Percentiles rank a stretch among this genome's conserved stretches.
Conservation (phyloP, 2,888 invertebrate species). For the Dryobotodes eremita region DNA sequence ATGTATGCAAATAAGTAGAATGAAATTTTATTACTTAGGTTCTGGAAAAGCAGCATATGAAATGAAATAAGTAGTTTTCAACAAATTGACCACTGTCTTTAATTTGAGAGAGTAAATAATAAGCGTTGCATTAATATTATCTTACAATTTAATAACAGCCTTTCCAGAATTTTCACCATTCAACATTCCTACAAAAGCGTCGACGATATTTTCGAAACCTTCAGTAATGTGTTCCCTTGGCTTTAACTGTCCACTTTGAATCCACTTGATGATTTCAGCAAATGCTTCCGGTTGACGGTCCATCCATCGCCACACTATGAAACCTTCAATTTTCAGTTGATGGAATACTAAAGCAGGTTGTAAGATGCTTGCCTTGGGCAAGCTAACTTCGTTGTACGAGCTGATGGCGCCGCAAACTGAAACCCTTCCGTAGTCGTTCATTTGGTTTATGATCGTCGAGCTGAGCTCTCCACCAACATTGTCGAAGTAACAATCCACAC, state of each 20-base stretch:
- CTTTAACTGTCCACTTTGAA: background rate
- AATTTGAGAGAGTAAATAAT: background rate
- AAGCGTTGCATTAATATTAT: background rate
- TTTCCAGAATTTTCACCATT: background rate
- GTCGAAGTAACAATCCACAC: background rate
- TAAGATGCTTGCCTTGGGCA: background rate
- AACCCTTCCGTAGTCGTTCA: conserved; percentile 91
- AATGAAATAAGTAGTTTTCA: too few relatives aligned
- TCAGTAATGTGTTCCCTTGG: background rate
- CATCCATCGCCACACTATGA: background rate
- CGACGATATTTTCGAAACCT: background rate
- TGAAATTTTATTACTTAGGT: too few relatives aligned
- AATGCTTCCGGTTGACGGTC: background rate
- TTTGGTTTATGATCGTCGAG: conserved; percentile 89
- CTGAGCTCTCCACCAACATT: conserved; percentile 93
- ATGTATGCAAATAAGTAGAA: too few relatives aligned
- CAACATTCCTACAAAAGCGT: background rate
- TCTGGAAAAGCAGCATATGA: too few relatives aligned
- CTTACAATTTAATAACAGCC: background rate
- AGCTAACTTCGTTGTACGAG: background rate
- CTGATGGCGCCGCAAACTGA: conserved; percentile 76
- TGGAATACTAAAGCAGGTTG: background rate
- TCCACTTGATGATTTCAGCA: background rate
- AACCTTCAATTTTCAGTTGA: background rate
- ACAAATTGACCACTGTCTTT: too few relatives aligned